A percentile compares a stretch with the other conserved stretches of the same genome.
Evolutionary conservation across 2,888 invertebrate species (phyloP).

Genomic region (Volucella inflata): DNA sequence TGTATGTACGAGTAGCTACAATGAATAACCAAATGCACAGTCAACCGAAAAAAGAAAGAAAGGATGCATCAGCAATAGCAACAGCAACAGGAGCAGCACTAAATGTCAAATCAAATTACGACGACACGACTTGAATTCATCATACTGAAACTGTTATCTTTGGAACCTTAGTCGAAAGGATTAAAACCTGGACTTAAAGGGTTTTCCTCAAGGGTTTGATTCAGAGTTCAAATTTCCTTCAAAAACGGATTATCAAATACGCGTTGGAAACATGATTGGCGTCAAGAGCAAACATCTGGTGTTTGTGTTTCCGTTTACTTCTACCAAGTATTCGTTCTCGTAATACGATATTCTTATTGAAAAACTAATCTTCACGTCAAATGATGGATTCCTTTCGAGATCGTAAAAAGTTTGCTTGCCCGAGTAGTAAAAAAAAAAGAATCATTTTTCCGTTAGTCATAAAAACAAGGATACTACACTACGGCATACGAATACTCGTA

Average conservation of each 20-base stretch:
- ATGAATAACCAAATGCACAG: conserved; percentile 65
- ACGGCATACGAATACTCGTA: not conserved
- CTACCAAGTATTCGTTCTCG: not conserved
- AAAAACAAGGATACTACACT: conserved; percentile 56
- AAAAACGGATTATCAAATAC: conserved; percentile 20
- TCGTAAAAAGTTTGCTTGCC: conserved; percentile 56
- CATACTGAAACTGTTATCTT: conserved; percentile 47
- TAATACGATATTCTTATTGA: conserved; percentile 68
- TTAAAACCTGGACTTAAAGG: conserved; percentile 54
- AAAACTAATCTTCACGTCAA: conserved; percentile 64
- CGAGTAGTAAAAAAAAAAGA: conserved; percentile 41
- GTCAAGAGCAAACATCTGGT: conserved; percentile 62
- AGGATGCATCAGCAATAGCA: conserved; percentile 21
- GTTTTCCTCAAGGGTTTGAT: conserved; percentile 1
- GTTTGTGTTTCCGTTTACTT: not conserved
- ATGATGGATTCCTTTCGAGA: conserved; percentile 59
- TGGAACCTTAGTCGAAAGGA: conserved; percentile 65
- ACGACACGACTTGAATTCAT: conserved; percentile 39
- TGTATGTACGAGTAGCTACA: no score
- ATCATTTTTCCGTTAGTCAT: conserved; percentile 63
- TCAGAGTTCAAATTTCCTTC: not conserved
- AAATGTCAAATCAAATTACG: conserved; percentile 74
- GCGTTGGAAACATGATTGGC: conserved; percentile 41
- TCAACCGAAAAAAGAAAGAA: conserved; percentile 17
- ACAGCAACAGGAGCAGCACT: conserved; percentile 31